These are phyloP conservation scores for Myopa testacea DNA, from an alignment of 2,888 invertebrate species.

Conservation along the genomic window DNA sequence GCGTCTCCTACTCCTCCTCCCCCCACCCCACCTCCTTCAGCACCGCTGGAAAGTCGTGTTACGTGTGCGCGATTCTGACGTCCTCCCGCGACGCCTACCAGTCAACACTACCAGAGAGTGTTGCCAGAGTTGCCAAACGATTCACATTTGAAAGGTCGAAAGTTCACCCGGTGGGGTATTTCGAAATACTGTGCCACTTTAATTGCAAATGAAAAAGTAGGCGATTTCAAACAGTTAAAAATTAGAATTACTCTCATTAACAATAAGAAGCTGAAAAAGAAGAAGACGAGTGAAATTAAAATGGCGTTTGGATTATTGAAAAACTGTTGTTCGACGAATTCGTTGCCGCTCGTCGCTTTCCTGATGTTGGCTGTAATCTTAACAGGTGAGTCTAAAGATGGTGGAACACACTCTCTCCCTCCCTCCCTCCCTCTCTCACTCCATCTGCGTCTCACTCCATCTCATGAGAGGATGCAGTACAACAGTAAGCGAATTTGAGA, in stretches of 20 bases:
- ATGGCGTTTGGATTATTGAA: conserved; percentile 46
- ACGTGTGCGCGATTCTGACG: conserved; percentile 18
- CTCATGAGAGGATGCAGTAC: no score
- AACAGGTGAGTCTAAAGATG: conserved; percentile 57
- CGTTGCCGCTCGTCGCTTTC: conserved; percentile 28
- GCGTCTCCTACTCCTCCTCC: background rate
- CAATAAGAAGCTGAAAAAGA: background rate
- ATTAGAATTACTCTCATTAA: background rate
- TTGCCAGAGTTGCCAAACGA: conserved; percentile 41
- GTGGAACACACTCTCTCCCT: background rate
- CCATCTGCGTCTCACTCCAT: background rate
- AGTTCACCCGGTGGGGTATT: conserved; percentile 17
- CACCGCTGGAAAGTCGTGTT: background rate
- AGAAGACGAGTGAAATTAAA: conserved; percentile 36
- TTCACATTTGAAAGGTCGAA: background rate
- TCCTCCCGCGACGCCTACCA: background rate
- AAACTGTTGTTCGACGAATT: conserved; percentile 4
- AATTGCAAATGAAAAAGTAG: conserved; percentile 39
- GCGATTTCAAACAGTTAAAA: background rate
- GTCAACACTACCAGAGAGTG: background rate
- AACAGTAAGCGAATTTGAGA: no score
- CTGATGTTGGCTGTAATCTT: conserved; percentile 54
- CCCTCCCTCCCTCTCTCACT: background rate
- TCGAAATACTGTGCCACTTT: conserved; percentile 27
- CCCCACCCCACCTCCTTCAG: background rate